These are phyloP conservation scores for Falco concolor DNA, from an alignment of 2,797 vertebrate species.

Conservation along the genomic window DNA sequence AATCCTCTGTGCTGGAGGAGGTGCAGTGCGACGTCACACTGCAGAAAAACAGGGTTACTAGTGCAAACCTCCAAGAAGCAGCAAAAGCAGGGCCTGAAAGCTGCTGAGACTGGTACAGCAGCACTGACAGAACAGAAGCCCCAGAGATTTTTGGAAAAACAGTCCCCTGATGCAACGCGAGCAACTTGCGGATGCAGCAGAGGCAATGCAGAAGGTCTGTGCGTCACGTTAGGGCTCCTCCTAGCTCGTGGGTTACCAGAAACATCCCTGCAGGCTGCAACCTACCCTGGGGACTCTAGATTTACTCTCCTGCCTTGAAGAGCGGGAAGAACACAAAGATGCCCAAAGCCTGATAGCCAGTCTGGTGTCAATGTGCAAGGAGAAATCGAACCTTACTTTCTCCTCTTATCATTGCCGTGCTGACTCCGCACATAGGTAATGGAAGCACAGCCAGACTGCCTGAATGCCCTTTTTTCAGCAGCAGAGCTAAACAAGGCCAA, in stretches of 20 bases:
- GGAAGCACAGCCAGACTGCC: background rate
- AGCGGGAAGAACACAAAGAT: background rate
- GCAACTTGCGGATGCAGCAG: background rate
- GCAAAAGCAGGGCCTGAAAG: background rate
- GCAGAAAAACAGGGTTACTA: background rate
- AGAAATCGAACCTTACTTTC: background rate
- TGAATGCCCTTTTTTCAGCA: background rate
- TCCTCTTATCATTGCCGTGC: background rate
- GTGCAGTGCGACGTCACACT: background rate
- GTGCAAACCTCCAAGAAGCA: background rate
- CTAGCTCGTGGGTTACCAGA: background rate
- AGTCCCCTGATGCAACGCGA: rapidly evolving
- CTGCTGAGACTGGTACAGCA: background rate
- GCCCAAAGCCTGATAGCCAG: background rate
- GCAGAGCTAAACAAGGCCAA: background rate
- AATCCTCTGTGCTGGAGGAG: background rate
- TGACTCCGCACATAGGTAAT: background rate
- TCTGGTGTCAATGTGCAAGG: background rate
- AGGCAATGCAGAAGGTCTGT: background rate
- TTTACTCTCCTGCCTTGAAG: background rate
- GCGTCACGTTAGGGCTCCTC: background rate
- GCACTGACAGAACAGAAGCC: background rate
- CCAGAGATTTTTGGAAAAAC: background rate
- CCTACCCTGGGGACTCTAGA: background rate
- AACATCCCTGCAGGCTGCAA: background rate